Conservation (phyloP, 1,140 invertebrate species). For the Chelonus insularis region DNA sequence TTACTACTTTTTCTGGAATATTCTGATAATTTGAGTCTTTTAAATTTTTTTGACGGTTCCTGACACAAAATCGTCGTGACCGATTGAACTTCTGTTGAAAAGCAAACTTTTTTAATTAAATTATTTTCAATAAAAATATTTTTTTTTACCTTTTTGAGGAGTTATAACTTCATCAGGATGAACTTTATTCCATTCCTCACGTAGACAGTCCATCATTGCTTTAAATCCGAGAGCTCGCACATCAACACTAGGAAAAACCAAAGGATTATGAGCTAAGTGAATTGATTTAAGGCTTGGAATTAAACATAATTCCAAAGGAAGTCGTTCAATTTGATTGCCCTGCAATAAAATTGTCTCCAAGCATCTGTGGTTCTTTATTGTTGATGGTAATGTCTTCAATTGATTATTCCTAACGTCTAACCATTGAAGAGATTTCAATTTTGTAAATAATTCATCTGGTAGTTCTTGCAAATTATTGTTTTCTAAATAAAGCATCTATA, state of each 20-base stretch:
- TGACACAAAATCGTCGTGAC: slow-evolving; percentile 46
- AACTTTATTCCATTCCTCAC: slow-evolving; percentile 53
- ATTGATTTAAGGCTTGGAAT: slow-evolving; percentile 58
- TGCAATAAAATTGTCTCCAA: slow-evolving; percentile 63
- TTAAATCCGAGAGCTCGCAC: slow-evolving; percentile 55
- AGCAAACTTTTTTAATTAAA: too few relatives aligned
- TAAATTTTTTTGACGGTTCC: slow-evolving; percentile 23
- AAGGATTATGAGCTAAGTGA: slow-evolving; percentile 60
- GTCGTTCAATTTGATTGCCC: slow-evolving; percentile 60
- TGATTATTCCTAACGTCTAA: slow-evolving; percentile 64
- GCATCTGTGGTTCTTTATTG: slow-evolving; percentile 58
- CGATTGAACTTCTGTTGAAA: too few relatives aligned
- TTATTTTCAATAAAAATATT: slow-evolving; percentile 20
- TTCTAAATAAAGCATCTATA: slow-evolving; percentile 64
- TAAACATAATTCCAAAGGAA: slow-evolving; percentile 63
- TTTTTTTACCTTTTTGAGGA: slow-evolving; percentile 26
- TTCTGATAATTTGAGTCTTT: slow-evolving; percentile 12
- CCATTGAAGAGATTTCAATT: slow-evolving; percentile 60
- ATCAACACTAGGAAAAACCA: slow-evolving; percentile 57
- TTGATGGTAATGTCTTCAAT: slow-evolving; percentile 57
- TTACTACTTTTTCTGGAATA: slow-evolving; percentile 3
- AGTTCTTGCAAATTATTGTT: slow-evolving; percentile 59
- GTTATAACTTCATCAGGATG: slow-evolving; percentile 40
- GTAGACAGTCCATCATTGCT: slow-evolving; percentile 56
- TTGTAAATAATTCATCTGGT: slow-evolving; percentile 60